phyloP scores from a whole-genome alignment of 2,797 vertebrate species.

The Hyperoplus lanceolatus region DNA sequence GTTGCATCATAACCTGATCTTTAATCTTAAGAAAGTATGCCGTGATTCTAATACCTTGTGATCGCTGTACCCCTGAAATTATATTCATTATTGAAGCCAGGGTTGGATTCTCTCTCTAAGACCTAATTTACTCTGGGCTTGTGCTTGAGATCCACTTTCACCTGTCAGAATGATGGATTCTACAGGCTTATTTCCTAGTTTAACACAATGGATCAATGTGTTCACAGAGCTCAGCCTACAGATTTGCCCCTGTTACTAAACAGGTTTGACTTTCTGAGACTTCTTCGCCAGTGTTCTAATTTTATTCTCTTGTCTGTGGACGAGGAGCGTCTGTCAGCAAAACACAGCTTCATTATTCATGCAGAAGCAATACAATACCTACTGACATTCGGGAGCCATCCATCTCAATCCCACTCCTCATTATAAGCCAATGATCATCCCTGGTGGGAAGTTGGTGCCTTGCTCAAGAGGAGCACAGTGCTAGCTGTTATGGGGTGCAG shows the following conservation, averaged over 20 bases:
- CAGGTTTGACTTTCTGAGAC: constrained; percentile 9
- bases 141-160: constrained; percentile 17
- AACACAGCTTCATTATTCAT: constrained; percentile 24
- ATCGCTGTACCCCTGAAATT: not conserved
- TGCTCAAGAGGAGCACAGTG: constrained; percentile 22
- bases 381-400: constrained; percentile 18
- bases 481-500: not conserved
- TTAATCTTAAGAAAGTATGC: not conserved
- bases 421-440: not conserved
- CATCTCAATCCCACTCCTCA: constrained; percentile 9
- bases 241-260: not conserved
- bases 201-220: constrained; percentile 22
- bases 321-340: constrained; percentile 30
- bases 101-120: constrained; percentile 7
- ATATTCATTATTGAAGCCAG: not conserved
- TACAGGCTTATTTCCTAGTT: constrained; percentile 28
- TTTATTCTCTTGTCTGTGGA: not conserved
- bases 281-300: not conserved
- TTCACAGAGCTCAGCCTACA: constrained; percentile 4
- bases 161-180: constrained; percentile 22
- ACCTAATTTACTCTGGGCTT: constrained; percentile 17
- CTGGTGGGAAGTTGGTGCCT: not conserved
- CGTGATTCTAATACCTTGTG: not conserved
- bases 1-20: not conserved
- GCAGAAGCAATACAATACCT: constrained; percentile 10